Evolutionary conservation across 2,888 invertebrate genomes (phyloP).

Genomic region (Elmis aenea): DNA sequence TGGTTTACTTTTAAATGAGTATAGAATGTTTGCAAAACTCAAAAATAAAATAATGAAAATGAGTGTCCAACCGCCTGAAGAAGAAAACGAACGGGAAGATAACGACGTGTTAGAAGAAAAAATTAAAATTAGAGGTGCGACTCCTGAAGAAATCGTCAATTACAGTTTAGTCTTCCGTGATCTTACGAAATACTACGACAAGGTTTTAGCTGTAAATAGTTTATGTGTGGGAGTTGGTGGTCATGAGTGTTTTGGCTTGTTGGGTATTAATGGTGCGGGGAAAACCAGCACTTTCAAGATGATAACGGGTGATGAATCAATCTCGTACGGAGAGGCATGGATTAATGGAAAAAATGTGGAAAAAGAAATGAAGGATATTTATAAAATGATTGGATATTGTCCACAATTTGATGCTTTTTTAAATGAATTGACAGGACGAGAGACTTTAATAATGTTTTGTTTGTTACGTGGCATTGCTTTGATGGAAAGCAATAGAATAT

Average conservation of each 20-base stretch:
- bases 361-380: constrained; percentile 52
- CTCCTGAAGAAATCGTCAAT: constrained; percentile 38
- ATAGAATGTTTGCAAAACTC: constrained; percentile 50
- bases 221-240: constrained; percentile 49
- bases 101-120: constrained; percentile 57
- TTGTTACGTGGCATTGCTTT: constrained; percentile 47
- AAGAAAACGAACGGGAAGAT: constrained; percentile 30
- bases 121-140: constrained; percentile 45
- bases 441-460: constrained; percentile 51
- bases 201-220: constrained; percentile 72
- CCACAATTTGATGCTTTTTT: constrained; percentile 55
- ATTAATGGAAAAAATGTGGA: constrained; percentile 47
- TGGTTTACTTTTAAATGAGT: constrained; percentile 62
- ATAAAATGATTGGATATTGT: constrained; percentile 57
- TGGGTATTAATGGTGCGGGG: constrained; percentile 80
- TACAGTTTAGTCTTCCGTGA: constrained; percentile 58
- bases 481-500: constrained; percentile 32
- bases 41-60: constrained; percentile 25
- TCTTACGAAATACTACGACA: constrained; percentile 68
- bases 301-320: constrained; percentile 76
- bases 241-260: constrained; percentile 74
- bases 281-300: constrained; percentile 88
- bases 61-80: constrained; percentile 4
- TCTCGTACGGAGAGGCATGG: constrained; percentile 66
- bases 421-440: constrained; percentile 52